Evolutionary conservation across 2,797 vertebrate species (phyloP).

Genomic region (Coregonus sp.): DNA sequence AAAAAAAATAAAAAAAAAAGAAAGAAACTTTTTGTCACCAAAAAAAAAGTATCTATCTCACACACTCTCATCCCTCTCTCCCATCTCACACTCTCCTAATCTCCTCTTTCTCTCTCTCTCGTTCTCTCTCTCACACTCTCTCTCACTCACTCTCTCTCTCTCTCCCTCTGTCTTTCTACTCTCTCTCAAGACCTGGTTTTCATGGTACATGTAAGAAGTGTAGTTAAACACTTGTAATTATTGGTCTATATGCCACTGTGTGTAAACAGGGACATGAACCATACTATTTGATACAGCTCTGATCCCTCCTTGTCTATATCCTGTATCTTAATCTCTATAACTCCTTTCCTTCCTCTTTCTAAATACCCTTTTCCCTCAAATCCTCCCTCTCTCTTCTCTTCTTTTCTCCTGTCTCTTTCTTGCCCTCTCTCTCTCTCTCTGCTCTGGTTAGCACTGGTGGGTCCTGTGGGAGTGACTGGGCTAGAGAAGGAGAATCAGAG

Average conservation of each 20-base stretch:
- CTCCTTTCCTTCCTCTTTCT: background rate
- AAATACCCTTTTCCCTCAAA: background rate
- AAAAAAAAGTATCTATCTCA: too few species aligned
- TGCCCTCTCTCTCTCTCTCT: background rate
- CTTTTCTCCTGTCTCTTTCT: background rate
- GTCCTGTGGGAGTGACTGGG: conserved; percentile 3
- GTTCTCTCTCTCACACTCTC: conserved; percentile 13
- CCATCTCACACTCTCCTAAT: too few species aligned
- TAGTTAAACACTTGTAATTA: too few species aligned
- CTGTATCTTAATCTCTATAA: background rate
- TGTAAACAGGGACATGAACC: background rate
- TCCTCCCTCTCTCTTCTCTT: conserved; percentile 2
- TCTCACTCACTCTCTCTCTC: conserved; percentile 16
- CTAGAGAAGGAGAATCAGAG: background rate
- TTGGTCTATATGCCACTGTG: too few species aligned
- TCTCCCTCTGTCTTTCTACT: background rate
- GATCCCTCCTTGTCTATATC: background rate
- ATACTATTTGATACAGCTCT: too few species aligned
- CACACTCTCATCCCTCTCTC: too few species aligned
- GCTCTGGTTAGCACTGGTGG: too few species aligned
- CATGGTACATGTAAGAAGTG: too few species aligned
- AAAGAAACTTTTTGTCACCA: too few species aligned
- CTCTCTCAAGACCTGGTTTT: too few species aligned
- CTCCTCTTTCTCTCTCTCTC: background rate
- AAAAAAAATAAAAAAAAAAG: too few species aligned